Evolutionary conservation across 30 jellyfish, hydroid and myxozoan genomes (phyloP), one percentile per base, ranked within the genome.

Genomic region (Cassiopea xamachana): DNA sequence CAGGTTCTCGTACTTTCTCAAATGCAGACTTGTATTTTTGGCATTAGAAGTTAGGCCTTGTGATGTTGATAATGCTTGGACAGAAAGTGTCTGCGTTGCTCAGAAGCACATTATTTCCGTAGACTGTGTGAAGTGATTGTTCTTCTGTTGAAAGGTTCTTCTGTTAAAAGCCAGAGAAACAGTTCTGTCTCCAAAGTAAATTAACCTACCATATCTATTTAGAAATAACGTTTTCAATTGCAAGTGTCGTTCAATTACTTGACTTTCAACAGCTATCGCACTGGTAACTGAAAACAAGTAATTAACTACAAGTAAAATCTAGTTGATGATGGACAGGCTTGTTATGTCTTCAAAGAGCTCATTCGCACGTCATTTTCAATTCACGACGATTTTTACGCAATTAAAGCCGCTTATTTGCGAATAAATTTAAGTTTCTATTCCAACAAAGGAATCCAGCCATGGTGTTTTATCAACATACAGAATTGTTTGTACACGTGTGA

Each of bases 401-500:
- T 50, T 62, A 71, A 19, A 18, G 13, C 90, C 46, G 60, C 71
- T 82, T 48, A 68, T 82, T 82, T 82, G 79, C 48, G n/a, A 82
- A 64, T 67, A 82, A 60, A 64, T 82, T 61, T 55, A 69, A 82
- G 48, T 82, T 71, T 71, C 48, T 82, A 16, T 9, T 64, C 61
- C 60, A 45, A 62, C 90, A 82, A 82, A 62, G 90, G 82, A 45
- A 74, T 82, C 90, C 90, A 64, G 90, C 83, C 77, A 59, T 27
- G 55, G 50, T 84, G 83, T 84, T 84, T 82, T 70, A 84, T 84
- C 84, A 84, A 84, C 92, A 64, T 55, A 7, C 77, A 62, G 69
- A 47, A 84, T 69, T 84, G 84, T 71, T 84, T 84, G 92, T 84
- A 39, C 92, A 84, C 92, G 92, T 84, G 92, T 84, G 92, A 84